A percentile compares a stretch with the other conserved stretches of the same genome.
phyloP scores from a whole-genome alignment of 2,113 vertebrate species.

The Callipepla californica region DNA sequence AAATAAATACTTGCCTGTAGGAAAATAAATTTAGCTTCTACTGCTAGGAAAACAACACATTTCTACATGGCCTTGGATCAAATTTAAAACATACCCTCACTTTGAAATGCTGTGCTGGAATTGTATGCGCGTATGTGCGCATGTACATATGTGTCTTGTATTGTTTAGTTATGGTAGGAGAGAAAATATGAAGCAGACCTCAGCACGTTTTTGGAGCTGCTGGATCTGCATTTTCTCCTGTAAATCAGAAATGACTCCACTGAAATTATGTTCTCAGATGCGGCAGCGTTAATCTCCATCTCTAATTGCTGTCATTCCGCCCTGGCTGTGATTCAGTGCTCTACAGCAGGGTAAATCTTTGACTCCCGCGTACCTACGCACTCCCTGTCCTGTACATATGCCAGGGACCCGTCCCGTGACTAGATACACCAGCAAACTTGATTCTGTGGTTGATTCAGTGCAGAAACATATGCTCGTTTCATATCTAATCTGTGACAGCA shows the following conservation, averaged over 20 bases:
- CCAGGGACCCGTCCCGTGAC: not conserved
- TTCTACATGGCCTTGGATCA: not conserved
- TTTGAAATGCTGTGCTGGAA: not conserved
- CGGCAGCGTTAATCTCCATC: not conserved
- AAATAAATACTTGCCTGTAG: fast-evolving
- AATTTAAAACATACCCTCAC: not conserved
- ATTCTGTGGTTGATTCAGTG: not conserved
- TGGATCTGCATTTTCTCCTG: conserved; percentile 10
- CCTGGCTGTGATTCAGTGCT: not conserved
- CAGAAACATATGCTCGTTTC: not conserved
- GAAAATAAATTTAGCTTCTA: not conserved
- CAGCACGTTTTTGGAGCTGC: not conserved
- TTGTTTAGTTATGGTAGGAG: not conserved
- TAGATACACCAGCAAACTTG: not conserved
- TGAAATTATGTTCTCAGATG: not conserved
- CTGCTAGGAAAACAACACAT: not conserved
- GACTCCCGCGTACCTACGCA: fast-evolving
- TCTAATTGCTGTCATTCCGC: not conserved
- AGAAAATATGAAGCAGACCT: not conserved
- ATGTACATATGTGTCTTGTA: not conserved
- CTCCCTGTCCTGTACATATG: not conserved
- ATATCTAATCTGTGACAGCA: conserved; percentile 33
- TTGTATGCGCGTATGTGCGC: fast-evolving
- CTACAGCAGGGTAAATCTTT: not conserved
- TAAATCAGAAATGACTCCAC: not conserved